Percentiles rank a stretch among this genome's conserved stretches.
Evolutionary conservation across 92 coral and sea anemone species (phyloP).

Genomic region (Heliopora coerulea): DNA sequence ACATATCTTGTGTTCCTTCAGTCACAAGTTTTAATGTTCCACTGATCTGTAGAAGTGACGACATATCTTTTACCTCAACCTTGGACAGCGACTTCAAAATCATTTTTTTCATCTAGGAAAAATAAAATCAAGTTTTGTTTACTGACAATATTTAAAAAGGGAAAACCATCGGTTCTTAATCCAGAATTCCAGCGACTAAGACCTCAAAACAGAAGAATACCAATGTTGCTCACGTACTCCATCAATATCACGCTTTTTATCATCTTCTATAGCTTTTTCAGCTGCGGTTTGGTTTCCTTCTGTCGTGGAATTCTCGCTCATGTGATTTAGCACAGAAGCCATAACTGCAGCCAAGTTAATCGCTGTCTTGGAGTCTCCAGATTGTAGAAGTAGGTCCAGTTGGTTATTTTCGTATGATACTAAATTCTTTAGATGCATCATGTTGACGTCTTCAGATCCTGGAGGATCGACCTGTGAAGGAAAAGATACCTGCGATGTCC

Average conservation of each 20-base stretch:
- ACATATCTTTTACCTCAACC: conserved; percentile 74
- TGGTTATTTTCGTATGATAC: neutral
- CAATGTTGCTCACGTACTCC: conserved; percentile 40
- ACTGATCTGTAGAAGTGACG: conserved; percentile 67
- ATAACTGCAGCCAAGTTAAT: neutral
- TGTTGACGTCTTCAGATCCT: neutral
- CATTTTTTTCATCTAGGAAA: conserved; percentile 69
- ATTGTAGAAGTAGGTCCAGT: neutral
- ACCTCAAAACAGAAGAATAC: too few species aligned
- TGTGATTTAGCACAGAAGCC: neutral
- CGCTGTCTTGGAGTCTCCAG: neutral
- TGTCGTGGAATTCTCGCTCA: neutral
- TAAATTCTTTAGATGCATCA: neutral
- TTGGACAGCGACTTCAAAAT: conserved; percentile 69
- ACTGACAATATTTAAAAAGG: neutral
- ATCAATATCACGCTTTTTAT: neutral
- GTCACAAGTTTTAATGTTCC: conserved; percentile 83
- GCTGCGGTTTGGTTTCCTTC: neutral
- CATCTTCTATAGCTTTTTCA: neutral
- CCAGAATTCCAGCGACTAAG: too few species aligned
- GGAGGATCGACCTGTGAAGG: neutral
- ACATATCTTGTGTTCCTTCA: conserved; percentile 63
- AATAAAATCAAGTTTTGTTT: neutral
- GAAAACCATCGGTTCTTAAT: too few species aligned
- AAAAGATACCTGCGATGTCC: too few species aligned